Percentiles rank a stretch among this genome's conserved stretches.
Evolutionary conservation across 2,888 invertebrate species (phyloP).

Genomic region (Drosophila dives): DNA sequence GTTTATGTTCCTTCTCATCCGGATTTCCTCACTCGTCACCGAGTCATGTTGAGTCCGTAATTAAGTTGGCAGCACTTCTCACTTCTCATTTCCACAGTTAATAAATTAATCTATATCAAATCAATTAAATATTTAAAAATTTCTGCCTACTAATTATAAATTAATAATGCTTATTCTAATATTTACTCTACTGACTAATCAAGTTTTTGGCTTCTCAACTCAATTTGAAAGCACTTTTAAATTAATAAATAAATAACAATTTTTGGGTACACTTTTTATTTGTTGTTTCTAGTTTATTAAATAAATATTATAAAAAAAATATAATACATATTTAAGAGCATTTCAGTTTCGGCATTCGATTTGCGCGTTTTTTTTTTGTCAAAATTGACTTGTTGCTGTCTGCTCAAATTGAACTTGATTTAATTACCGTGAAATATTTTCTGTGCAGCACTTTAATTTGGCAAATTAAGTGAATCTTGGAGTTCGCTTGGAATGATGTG

Average conservation of each 20-base stretch:
- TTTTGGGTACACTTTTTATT: neutral
- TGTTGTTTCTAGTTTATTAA: neutral
- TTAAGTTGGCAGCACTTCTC: conserved; percentile 46
- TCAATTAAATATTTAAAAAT: neutral
- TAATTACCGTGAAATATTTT: conserved; percentile 75
- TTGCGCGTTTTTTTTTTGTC: neutral
- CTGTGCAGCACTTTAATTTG: conserved; percentile 66
- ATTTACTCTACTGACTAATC: neutral
- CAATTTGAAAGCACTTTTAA: neutral
- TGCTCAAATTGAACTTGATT: conserved; percentile 63
- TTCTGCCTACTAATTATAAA: neutral
- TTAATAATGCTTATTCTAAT: no score
- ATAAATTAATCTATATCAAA: conserved; percentile 2
- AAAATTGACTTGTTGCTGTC: conserved; percentile 4
- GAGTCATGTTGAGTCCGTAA: conserved; percentile 21
- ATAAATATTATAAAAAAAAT: neutral
- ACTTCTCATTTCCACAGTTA: conserved; percentile 12
- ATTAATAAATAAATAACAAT: neutral
- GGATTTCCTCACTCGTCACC: neutral
- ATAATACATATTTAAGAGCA: neutral
- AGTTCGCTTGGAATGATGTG: conserved; percentile 29
- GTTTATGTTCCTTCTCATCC: neutral
- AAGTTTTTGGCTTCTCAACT: neutral
- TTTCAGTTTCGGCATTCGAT: neutral
- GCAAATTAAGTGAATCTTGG: conserved; percentile 68